phyloP scores from a whole-genome alignment of 2,888 invertebrate species.

The Belgica antarctica region DNA sequence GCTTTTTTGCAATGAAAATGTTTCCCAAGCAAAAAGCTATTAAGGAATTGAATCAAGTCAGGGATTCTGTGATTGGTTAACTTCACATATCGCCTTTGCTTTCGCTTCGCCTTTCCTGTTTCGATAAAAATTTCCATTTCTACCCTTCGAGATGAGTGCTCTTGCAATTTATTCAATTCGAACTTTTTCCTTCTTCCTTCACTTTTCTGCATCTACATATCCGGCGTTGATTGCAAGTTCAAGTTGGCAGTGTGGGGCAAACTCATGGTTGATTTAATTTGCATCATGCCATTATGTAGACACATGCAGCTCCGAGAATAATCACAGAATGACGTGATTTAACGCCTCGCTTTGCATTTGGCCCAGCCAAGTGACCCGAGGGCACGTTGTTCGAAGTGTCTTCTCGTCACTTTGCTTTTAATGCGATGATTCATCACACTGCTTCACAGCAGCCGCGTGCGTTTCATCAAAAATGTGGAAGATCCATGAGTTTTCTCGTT shows the following conservation, averaged over 20 bases:
- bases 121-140: background rate
- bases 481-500: background rate
- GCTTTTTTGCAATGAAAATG: background rate
- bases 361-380: background rate
- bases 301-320: constrained; percentile 9
- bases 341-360: constrained; percentile 26
- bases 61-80: constrained; percentile 14
- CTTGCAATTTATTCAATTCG: background rate
- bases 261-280: constrained; percentile 41
- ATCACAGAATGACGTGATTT: constrained; percentile 17
- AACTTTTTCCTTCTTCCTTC: background rate
- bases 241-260: constrained; percentile 20
- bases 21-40: background rate
- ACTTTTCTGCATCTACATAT: background rate
- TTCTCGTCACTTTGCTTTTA: background rate
- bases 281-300: constrained; percentile 35
- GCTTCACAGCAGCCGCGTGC: too few species aligned
- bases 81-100: background rate
- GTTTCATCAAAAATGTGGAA: too few species aligned
- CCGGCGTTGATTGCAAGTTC: constrained; percentile 37
- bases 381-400: constrained; percentile 21
- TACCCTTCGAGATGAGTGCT: background rate
- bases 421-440: constrained; percentile 1
- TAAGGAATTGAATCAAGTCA: constrained; percentile 30
- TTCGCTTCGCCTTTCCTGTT: background rate